These are phyloP conservation scores for Nesoenas mayeri DNA, from an alignment of 2,113 vertebrate genomes.

Conservation along the genomic window DNA sequence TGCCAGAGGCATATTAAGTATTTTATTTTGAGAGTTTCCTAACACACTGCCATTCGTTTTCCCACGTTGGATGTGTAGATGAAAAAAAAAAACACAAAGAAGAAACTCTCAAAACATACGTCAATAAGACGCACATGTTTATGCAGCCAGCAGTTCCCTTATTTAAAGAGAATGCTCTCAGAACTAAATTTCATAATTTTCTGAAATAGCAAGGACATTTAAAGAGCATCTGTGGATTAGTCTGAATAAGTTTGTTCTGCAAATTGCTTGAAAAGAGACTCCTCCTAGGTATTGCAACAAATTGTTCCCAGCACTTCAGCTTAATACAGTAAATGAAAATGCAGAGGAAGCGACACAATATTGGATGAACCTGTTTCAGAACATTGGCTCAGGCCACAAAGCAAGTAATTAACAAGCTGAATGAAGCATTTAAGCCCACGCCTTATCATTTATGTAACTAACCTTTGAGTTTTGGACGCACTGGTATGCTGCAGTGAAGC, in stretches of 20 bases:
- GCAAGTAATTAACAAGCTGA: conserved; percentile 50
- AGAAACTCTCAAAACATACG: not conserved
- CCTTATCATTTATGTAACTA: conserved; percentile 68
- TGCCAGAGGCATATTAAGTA: not conserved
- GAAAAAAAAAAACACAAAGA: conserved; percentile 10
- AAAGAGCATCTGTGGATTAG: conserved; percentile 54
- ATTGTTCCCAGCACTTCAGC: conserved; percentile 9
- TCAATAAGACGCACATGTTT: not conserved
- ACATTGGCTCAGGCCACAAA: conserved; percentile 40
- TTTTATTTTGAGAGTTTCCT: conserved; percentile 21
- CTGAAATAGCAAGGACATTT: conserved; percentile 14
- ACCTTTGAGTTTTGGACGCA: conserved; percentile 68
- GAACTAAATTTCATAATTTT: conserved; percentile 19
- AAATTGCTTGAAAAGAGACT: not conserved
- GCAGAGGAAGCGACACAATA: conserved; percentile 25
- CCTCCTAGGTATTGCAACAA: conserved; percentile 6
- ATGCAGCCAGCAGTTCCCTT: conserved; percentile 19
- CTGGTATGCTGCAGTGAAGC: conserved; percentile 57
- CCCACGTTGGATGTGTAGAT: not conserved
- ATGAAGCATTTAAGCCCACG: conserved; percentile 51
- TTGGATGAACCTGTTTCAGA: conserved; percentile 57
- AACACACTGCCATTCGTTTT: not conserved
- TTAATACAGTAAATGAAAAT: not conserved
- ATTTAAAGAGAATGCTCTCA: not conserved
- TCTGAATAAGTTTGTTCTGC: conserved; percentile 32